phyloP scores from a whole-genome alignment of 2,797 vertebrate genomes.

The Onychomys torridus region DNA sequence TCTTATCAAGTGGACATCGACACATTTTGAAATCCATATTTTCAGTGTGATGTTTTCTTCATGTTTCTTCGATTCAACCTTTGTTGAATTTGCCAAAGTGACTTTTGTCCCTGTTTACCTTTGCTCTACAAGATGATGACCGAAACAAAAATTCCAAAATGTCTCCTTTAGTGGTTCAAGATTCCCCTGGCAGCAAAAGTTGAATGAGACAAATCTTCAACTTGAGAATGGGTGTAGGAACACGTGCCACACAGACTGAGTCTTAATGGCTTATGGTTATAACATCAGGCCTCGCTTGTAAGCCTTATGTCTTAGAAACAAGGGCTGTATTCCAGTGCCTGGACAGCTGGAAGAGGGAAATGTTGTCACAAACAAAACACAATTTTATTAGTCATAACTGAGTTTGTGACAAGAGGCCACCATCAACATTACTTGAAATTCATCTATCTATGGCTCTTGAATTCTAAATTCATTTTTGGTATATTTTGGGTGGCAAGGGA shows the following conservation, averaged over 20 bases:
- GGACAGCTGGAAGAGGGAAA: not conserved
- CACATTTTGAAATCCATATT: constrained; percentile 28
- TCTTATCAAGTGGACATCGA: constrained; percentile 32
- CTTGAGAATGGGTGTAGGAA: constrained; percentile 23
- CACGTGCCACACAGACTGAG: not conserved
- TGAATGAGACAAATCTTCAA: constrained; percentile 39
- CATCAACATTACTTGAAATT: constrained; percentile 13
- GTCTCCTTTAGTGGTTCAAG: constrained; percentile 9
- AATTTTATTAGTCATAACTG: not conserved
- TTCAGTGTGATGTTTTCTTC: constrained; percentile 55
- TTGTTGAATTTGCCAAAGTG: constrained; percentile 47
- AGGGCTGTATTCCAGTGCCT: not conserved
- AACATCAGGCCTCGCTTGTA: not conserved
- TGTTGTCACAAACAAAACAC: not conserved
- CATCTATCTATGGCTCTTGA: not conserved
- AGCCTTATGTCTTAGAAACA: constrained; percentile 33
- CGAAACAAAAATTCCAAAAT: constrained; percentile 23
- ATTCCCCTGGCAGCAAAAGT: not conserved
- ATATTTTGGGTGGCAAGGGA: not conserved
- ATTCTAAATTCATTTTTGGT: constrained; percentile 61
- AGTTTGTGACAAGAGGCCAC: not conserved
- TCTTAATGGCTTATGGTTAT: not conserved
- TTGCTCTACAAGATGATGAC: constrained; percentile 12
- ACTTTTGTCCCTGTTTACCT: constrained; percentile 30
- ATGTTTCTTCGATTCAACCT: too few relatives aligned